Evolutionary conservation across 2,113 vertebrate genomes (phyloP).

Genomic region (Columba livia): DNA sequence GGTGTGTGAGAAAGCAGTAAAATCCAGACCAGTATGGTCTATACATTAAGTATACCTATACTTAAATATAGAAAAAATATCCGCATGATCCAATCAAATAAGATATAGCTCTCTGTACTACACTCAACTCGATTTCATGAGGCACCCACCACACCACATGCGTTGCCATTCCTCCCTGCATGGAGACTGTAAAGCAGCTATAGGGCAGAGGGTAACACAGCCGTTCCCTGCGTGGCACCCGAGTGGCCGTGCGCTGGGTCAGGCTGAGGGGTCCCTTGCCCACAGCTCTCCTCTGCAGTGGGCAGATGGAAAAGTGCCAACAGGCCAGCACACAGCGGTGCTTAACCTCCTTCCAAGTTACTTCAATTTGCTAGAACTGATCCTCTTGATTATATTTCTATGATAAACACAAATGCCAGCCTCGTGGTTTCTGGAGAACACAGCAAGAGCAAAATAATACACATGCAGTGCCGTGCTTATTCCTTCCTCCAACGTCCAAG

Average conservation of each 20-base stretch:
- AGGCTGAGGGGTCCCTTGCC: not conserved
- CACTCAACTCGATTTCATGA: not conserved
- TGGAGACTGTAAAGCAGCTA: not conserved
- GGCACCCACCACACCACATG: not conserved
- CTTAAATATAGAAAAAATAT: not conserved
- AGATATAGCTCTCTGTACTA: not conserved
- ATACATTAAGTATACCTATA: not conserved
- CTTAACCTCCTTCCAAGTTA: not conserved
- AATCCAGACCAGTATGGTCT: not conserved
- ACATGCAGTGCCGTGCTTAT: not conserved
- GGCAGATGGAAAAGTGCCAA: not conserved
- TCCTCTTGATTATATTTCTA: not conserved
- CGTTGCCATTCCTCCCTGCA: not conserved
- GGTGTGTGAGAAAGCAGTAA: not conserved
- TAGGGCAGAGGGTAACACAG: rapidly evolving
- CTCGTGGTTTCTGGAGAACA: not conserved
- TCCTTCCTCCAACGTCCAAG: not conserved
- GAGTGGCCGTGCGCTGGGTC: not conserved
- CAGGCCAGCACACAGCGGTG: not conserved
- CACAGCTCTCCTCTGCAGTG: not conserved
- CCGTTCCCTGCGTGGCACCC: not conserved
- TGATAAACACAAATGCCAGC: not conserved
- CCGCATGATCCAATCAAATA: not conserved
- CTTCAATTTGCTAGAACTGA: not conserved
- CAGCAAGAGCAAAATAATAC: not conserved